A percentile compares a stretch with the other conserved stretches of the same genome.
Evolutionary conservation across 1,140 invertebrate species (phyloP).

Genomic region (Aphaenogaster ashmeadi): DNA sequence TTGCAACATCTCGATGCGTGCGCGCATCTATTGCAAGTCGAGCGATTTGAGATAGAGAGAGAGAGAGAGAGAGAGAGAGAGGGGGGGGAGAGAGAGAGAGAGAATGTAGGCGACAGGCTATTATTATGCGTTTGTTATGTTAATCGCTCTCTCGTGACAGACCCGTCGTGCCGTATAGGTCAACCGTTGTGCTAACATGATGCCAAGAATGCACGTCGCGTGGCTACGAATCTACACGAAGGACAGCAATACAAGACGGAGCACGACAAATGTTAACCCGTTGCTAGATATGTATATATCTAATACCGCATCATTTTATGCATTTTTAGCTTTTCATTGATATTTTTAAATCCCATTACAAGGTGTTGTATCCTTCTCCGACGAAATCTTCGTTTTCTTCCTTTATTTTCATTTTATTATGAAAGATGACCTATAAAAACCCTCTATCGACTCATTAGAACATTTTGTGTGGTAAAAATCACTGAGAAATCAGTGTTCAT

Average conservation of each 20-base stretch:
- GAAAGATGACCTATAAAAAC: background rate
- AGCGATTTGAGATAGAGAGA: slow-evolving; percentile 6
- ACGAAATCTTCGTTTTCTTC: background rate
- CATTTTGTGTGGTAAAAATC: slow-evolving; percentile 9
- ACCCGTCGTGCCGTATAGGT: slow-evolving; percentile 38
- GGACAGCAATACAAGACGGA: background rate
- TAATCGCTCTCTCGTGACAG: slow-evolving; percentile 74
- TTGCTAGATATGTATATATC: background rate
- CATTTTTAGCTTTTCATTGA: background rate
- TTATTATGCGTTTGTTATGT: slow-evolving; percentile 78
- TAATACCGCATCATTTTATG: background rate
- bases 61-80: background rate
- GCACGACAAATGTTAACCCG: background rate
- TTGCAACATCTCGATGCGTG: background rate
- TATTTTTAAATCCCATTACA: background rate
- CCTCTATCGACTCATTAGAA: background rate
- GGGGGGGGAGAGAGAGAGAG: background rate
- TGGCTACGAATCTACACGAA: slow-evolving; percentile 37
- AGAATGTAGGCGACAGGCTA: slow-evolving; percentile 16
- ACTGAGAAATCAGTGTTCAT: background rate
- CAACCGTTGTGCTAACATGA: slow-evolving; percentile 71
- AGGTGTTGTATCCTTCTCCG: background rate
- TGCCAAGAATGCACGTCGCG: slow-evolving; percentile 63
- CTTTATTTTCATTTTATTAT: background rate
- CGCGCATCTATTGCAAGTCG: slow-evolving; percentile 39